These are phyloP conservation scores for Rapana venosa DNA, from an alignment of 2,888 invertebrate genomes.

Conservation along the genomic window DNA sequence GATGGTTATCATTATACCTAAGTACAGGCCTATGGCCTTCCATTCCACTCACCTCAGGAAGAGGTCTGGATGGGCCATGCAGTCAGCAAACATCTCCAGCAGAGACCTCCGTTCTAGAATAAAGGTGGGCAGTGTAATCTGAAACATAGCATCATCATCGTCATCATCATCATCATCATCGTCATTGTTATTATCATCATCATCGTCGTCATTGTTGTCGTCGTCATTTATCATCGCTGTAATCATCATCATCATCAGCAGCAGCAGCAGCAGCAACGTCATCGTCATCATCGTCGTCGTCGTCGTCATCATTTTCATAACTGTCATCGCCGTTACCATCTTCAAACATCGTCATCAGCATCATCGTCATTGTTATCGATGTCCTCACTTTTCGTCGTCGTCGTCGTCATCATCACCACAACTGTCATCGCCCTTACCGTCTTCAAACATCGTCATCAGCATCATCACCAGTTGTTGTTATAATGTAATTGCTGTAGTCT, in stretches of 20 bases:
- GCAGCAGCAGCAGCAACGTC: background rate
- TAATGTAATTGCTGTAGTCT: background rate
- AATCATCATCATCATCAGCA: background rate
- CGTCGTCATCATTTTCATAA: background rate
- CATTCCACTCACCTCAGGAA: conserved; percentile 76
- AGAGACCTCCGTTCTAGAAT: conserved; percentile 80
- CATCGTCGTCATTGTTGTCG: background rate
- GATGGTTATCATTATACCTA: no score
- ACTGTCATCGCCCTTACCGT: background rate
- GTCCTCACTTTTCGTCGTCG: background rate
- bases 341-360: background rate
- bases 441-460: background rate
- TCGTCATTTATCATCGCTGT: background rate
- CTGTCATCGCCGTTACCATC: background rate
- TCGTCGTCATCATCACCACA: background rate
- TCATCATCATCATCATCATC: background rate
- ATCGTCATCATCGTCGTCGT: background rate
- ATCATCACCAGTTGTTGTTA: background rate
- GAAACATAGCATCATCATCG: background rate
- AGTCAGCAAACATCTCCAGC: conserved; percentile 80
- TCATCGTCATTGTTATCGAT: background rate
- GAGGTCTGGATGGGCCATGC: conserved; percentile 79
- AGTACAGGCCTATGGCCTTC: no score
- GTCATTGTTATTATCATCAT: background rate
- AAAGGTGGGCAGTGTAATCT: conserved; percentile 78